These are phyloP conservation scores for Ommatoiulus sabulosus DNA, from an alignment of 2,888 invertebrate genomes.

Conservation along the genomic window DNA sequence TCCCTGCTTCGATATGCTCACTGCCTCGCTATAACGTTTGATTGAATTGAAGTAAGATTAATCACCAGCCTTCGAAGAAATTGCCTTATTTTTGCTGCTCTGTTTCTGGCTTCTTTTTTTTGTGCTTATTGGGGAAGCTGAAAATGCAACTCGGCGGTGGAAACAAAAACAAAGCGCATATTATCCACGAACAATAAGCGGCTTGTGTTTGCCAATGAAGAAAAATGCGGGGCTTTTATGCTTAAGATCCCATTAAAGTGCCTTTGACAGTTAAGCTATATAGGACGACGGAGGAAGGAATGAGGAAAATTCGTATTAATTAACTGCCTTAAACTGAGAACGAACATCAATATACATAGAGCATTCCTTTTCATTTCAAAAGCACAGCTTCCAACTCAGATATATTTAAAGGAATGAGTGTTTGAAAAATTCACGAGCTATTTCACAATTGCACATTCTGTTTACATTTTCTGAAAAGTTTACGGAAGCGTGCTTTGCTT, in stretches of 20 bases:
- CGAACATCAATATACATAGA: neutral
- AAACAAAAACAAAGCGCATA: neutral
- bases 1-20: conserved; percentile 38
- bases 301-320: neutral
- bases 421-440: neutral
- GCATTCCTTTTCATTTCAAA: neutral
- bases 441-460: neutral
- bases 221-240: neutral
- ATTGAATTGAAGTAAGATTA: conserved; percentile 54
- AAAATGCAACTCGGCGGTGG: neutral
- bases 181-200: neutral
- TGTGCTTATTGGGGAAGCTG: neutral
- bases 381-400: neutral
- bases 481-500: neutral
- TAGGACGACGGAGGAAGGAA: neutral
- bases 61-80: conserved; percentile 44
- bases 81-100: conserved; percentile 44
- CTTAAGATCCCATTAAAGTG: neutral
- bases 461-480: neutral
- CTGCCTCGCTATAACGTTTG: conserved; percentile 16
- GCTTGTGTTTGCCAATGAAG: conserved; percentile 2
- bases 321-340: neutral
- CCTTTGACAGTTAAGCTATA: conserved; percentile 6
- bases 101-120: neutral
- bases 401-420: neutral